phyloP scores from a whole-genome alignment of 1,140 invertebrate genomes.

The Ptiloglossa arizonensis region DNA sequence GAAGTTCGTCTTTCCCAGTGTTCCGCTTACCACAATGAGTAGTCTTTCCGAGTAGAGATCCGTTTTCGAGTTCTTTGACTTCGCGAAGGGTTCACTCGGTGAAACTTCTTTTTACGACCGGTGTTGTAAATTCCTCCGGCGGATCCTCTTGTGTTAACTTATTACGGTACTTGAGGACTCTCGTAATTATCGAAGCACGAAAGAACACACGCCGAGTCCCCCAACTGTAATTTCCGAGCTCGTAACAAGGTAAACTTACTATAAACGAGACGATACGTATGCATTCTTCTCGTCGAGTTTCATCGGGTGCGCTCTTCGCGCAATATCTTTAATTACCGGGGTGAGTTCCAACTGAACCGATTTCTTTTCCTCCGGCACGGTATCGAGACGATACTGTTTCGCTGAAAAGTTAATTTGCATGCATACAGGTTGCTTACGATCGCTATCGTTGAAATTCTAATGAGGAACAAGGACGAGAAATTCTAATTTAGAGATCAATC shows the following conservation, averaged over 20 bases:
- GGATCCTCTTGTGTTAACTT: neutral
- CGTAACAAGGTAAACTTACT: neutral
- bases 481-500: too few species aligned
- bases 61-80: neutral
- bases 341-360: slow-evolving; percentile 12
- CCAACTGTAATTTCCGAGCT: neutral
- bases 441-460: neutral
- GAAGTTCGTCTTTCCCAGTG: too few species aligned
- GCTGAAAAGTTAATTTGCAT: neutral
- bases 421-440: neutral
- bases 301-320: neutral
- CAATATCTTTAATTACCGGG: neutral
- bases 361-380: neutral
- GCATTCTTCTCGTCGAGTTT: neutral
- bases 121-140: neutral
- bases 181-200: neutral
- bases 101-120: too few species aligned
- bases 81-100: too few species aligned
- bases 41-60: neutral
- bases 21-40: neutral
- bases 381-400: neutral
- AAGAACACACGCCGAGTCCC: neutral
- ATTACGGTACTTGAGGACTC: neutral
- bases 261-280: too few species aligned
- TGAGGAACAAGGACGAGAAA: too few species aligned